phyloP scores from a whole-genome alignment of 2,888 invertebrate species.

The Eueremaeus valkanovi region DNA sequence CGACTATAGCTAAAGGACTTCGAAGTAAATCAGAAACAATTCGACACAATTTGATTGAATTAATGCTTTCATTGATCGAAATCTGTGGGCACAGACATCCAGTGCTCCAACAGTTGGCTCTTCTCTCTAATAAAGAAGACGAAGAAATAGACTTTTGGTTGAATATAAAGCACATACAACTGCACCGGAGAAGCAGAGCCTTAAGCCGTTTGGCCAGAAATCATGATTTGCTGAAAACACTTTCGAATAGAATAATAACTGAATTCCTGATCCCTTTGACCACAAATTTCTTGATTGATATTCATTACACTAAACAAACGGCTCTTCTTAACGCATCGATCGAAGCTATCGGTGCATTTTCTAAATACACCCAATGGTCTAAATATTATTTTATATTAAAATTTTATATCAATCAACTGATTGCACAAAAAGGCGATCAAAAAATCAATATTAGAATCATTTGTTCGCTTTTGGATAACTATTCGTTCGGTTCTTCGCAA shows the following conservation, averaged over 20 bases:
- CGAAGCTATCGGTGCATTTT: constrained; percentile 70
- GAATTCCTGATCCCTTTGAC: constrained; percentile 79
- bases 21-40: constrained; percentile 61
- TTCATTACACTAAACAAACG: constrained; percentile 70
- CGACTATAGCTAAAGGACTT: constrained; percentile 68
- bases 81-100: constrained; percentile 46
- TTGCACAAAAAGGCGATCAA: constrained; percentile 63
- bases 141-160: constrained; percentile 89
- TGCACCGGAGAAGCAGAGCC: constrained; percentile 78
- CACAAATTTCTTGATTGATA: constrained; percentile 71
- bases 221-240: constrained; percentile 48
- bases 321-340: constrained; percentile 78
- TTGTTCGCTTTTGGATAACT: constrained; percentile 41
- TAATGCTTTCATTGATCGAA: constrained; percentile 67
- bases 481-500: constrained; percentile 6
- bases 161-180: constrained; percentile 72
- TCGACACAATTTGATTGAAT: constrained; percentile 70
- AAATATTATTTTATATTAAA: constrained; percentile 78
- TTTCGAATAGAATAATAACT: constrained; percentile 44
- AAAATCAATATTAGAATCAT: constrained; percentile 65
- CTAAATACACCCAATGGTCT: constrained; percentile 78
- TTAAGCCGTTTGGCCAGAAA: constrained; percentile 60
- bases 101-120: constrained; percentile 51
- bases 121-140: constrained; percentile 63
- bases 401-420: constrained; percentile 71